Evolutionary conservation across 2,797 vertebrate species (phyloP).

Genomic region (Salmo trutta): DNA sequence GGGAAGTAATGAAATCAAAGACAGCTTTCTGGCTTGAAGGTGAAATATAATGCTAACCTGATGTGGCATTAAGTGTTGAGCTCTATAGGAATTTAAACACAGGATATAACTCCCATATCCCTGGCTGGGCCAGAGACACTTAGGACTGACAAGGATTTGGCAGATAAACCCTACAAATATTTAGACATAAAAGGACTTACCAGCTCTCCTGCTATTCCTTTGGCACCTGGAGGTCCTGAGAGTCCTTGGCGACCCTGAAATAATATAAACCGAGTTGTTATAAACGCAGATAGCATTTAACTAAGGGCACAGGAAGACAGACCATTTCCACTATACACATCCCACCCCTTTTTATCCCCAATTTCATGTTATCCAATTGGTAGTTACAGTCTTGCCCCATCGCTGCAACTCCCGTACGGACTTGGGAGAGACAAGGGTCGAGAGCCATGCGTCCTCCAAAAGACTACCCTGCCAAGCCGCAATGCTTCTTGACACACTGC

Average conservation of each 20-base stretch:
- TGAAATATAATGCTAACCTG: neutral
- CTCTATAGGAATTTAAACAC: conserved; percentile 2
- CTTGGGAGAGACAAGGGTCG: no score
- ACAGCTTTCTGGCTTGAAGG: neutral
- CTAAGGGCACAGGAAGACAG: neutral
- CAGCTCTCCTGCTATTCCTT: conserved; percentile 87
- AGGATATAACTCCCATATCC: neutral
- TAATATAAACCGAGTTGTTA: neutral
- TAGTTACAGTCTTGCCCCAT: no score
- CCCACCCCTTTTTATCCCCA: neutral
- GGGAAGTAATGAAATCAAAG: neutral
- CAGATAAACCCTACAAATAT: neutral
- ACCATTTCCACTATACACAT: neutral
- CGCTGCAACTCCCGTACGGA: no score
- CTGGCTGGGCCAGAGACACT: neutral
- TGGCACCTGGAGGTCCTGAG: conserved; percentile 87
- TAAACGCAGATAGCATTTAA: neutral
- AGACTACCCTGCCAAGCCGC: no score
- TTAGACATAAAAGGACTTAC: conserved; percentile 70
- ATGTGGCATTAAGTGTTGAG: neutral
- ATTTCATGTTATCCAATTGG: no score
- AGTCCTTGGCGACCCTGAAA: conserved; percentile 87
- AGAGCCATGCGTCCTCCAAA: no score
- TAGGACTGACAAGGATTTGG: neutral
- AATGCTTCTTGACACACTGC: no score